A percentile compares a stretch with the other conserved stretches of the same genome.
Evolutionary conservation across 53 echinoderm and acorn worm species (phyloP).

Genomic region (Holothuria scabra): DNA sequence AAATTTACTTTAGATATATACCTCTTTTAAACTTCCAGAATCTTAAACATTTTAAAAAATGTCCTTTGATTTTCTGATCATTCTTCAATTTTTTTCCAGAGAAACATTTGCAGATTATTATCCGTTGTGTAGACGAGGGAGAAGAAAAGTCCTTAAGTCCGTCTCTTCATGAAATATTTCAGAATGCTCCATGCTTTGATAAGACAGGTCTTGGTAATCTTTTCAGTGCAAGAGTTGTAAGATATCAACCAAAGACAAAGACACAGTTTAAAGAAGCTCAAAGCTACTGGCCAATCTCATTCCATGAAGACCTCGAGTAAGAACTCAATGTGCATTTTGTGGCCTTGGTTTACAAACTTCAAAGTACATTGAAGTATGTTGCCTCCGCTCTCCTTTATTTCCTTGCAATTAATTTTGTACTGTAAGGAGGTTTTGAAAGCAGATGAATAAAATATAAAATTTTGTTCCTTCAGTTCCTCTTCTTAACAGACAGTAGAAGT

Average conservation of each 20-base stretch:
- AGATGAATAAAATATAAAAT: too few species aligned
- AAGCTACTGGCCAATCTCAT: constrained; percentile 80
- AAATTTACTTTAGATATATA: too few species aligned
- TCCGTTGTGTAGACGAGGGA: constrained; percentile 57
- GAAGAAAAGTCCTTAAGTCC: neutral
- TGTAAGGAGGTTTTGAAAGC: too few species aligned
- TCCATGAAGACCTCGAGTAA: constrained; percentile 94
- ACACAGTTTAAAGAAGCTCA: constrained; percentile 84
- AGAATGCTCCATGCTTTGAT: constrained; percentile 29
- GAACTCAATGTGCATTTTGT: neutral
- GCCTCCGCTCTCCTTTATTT: too few species aligned
- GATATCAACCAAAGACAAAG: constrained; percentile 71
- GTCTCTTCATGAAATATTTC: constrained; percentile 51
- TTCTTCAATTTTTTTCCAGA: constrained; percentile 5
- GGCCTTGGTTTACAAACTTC: neutral
- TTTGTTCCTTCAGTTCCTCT: too few species aligned
- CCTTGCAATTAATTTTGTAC: too few species aligned
- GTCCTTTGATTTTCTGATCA: too few species aligned
- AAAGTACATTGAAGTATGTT: too few species aligned
- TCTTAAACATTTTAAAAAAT: too few species aligned
- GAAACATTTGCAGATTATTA: constrained; percentile 72
- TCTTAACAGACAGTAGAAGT: too few species aligned
- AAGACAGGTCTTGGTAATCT: constrained; percentile 61
- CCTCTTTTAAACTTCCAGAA: too few species aligned
- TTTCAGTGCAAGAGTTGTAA: constrained; percentile 63